Percentiles rank a stretch among this genome's conserved stretches.
Conservation (phyloP, 2,113 vertebrate species). For the Excalfactoria chinensis region DNA sequence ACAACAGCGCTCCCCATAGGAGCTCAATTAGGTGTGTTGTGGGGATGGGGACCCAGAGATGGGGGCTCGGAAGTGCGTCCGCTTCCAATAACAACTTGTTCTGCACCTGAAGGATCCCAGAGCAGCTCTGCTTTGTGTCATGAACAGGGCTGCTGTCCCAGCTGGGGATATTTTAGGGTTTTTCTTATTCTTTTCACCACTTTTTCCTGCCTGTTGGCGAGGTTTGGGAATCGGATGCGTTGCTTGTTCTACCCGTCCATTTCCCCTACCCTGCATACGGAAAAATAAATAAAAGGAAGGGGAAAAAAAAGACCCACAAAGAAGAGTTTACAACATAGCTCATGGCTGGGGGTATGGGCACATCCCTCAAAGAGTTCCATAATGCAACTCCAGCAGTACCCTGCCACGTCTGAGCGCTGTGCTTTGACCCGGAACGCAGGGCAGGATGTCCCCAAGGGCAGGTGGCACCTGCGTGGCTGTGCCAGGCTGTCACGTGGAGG, state of each 20-base stretch:
- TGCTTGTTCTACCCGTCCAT: background rate
- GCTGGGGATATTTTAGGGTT: background rate
- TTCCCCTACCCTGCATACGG: background rate
- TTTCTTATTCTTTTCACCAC: background rate
- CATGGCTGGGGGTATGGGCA: fast-evolving
- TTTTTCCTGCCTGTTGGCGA: background rate
- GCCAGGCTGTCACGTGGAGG: background rate
- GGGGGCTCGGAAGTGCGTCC: conserved; percentile 32
- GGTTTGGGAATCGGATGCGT: background rate
- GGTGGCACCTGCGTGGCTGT: conserved; percentile 38
- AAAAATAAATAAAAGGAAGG: background rate
- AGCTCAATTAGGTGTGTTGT: no score
- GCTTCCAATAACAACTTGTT: conserved; percentile 65
- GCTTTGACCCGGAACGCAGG: background rate
- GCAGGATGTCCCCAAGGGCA: background rate
- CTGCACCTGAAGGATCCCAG: conserved; percentile 43
- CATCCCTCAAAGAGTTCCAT: background rate
- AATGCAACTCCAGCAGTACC: fast-evolving
- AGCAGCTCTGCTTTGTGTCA: conserved; percentile 51
- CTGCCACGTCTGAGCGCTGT: background rate
- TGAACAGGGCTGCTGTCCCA: background rate
- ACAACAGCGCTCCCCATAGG: fast-evolving
- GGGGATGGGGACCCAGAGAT: fast-evolving
- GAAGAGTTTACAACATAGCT: background rate
- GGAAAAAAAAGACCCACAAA: background rate